A percentile compares a stretch with the other conserved stretches of the same genome.
Conservation (phyloP, 2,797 vertebrate species). For the Spatula versicolor region DNA sequence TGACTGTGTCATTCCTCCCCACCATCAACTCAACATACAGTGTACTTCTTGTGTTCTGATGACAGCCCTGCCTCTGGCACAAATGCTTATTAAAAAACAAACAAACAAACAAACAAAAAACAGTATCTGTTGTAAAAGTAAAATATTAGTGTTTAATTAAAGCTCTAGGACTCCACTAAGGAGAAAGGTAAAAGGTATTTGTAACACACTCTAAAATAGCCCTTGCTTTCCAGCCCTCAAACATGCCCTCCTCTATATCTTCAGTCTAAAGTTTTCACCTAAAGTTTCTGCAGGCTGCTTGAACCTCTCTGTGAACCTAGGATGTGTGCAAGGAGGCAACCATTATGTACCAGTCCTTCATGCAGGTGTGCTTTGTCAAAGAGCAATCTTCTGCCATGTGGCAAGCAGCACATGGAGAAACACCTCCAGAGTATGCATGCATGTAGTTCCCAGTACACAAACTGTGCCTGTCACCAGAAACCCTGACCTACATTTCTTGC, state of each 20-base stretch:
- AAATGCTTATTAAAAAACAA: neutral
- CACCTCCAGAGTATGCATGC: neutral
- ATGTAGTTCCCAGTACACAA: neutral
- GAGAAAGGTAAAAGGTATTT: neutral
- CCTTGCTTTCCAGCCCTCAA: neutral
- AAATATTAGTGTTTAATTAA: neutral
- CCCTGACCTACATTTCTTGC: neutral
- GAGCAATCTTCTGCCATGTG: neutral
- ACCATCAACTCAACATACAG: neutral
- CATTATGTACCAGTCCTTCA: neutral
- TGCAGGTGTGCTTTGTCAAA: fast-evolving
- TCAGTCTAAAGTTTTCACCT: neutral
- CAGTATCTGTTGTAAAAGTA: neutral
- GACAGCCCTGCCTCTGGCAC: neutral
- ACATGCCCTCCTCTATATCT: neutral
- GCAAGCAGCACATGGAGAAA: neutral
- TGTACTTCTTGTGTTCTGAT: neutral
- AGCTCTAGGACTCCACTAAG: neutral
- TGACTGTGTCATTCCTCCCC: neutral
- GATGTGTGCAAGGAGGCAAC: neutral
- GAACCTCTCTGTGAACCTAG: neutral
- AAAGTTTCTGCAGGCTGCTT: neutral
- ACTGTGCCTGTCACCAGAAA: neutral
- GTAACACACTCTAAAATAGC: neutral
- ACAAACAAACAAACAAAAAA: neutral